phyloP scores from a whole-genome alignment of 2,888 invertebrate genomes.

The Eubasilissa splendida region DNA sequence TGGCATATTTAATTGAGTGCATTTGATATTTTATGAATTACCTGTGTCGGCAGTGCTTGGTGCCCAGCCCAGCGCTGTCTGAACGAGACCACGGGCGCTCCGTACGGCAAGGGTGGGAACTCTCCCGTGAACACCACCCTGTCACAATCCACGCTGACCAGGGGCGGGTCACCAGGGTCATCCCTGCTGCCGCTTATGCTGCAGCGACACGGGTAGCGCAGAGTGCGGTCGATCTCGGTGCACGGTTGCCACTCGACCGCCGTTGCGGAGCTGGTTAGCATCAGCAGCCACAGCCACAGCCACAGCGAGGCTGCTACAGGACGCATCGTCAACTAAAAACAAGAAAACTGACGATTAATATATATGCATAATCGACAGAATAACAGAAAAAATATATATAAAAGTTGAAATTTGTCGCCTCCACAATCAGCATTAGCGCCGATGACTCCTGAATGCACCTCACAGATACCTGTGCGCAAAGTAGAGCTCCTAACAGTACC shows the following conservation, averaged over 20 bases:
- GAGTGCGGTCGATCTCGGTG: slow-evolving; percentile 82
- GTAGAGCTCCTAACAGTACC: no score
- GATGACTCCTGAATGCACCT: no score
- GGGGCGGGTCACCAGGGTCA: slow-evolving; percentile 69
- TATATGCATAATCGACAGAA: no score
- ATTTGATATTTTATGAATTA: slow-evolving; percentile 62
- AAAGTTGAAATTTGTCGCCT: no score
- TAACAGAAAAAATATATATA: no score
- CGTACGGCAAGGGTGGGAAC: slow-evolving; percentile 82
- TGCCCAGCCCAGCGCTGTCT: slow-evolving; percentile 86
- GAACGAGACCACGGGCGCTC: slow-evolving; percentile 85
- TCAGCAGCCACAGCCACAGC: background rate
- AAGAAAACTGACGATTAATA: background rate
- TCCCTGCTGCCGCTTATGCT: slow-evolving; percentile 71
- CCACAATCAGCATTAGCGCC: no score
- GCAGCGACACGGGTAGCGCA: slow-evolving; percentile 82
- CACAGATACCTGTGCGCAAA: no score
- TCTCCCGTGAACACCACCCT: slow-evolving; percentile 86
- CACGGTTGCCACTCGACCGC: slow-evolving; percentile 77
- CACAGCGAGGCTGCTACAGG: background rate
- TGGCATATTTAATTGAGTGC: no score
- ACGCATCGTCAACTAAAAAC: slow-evolving; percentile 22
- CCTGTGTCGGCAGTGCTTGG: slow-evolving; percentile 85
- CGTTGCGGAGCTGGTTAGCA: background rate
- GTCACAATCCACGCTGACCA: slow-evolving; percentile 87